A percentile compares a stretch with the other conserved stretches of the same genome.
Conservation (phyloP, 2,113 vertebrate genomes). For the Istiophorus platypterus region DNA sequence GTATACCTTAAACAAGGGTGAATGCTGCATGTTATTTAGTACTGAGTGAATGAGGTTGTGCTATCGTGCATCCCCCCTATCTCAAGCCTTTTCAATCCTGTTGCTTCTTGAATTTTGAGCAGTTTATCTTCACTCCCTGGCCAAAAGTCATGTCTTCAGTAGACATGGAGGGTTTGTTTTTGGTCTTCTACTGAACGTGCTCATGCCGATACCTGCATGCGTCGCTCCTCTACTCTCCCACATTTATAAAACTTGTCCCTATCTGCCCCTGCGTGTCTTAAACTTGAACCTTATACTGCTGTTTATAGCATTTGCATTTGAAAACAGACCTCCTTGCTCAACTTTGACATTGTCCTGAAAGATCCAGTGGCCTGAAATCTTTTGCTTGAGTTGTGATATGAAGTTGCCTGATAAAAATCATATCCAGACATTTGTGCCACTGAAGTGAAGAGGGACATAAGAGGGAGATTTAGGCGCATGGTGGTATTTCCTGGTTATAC, state of each 20-base stretch:
- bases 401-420: background rate
- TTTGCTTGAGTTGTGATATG: slow-evolving; percentile 17
- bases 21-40: slow-evolving; percentile 83
- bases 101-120: slow-evolving; percentile 55
- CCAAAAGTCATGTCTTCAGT: slow-evolving; percentile 52
- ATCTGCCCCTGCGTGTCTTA: slow-evolving; percentile 48
- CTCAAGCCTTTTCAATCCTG: slow-evolving; percentile 58
- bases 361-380: slow-evolving; percentile 26
- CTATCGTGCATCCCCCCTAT: slow-evolving; percentile 38
- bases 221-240: slow-evolving; percentile 54
- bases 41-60: slow-evolving; percentile 59
- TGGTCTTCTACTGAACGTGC: slow-evolving; percentile 46
- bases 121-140: slow-evolving; percentile 34
- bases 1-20: slow-evolving; percentile 55
- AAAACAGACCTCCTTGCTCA: slow-evolving; percentile 42
- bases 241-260: slow-evolving; percentile 48
- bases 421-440: slow-evolving; percentile 5
- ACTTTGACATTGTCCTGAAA: slow-evolving; percentile 36
- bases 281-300: slow-evolving; percentile 52
- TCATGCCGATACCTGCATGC: slow-evolving; percentile 71
- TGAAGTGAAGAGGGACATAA: slow-evolving; percentile 13
- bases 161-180: slow-evolving; percentile 41
- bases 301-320: slow-evolving; percentile 65
- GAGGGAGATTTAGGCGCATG: slow-evolving; percentile 30
- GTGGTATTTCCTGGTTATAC: slow-evolving; percentile 15